phyloP scores from a whole-genome alignment of 1,140 invertebrate genomes.

The Coelopa frigida region DNA sequence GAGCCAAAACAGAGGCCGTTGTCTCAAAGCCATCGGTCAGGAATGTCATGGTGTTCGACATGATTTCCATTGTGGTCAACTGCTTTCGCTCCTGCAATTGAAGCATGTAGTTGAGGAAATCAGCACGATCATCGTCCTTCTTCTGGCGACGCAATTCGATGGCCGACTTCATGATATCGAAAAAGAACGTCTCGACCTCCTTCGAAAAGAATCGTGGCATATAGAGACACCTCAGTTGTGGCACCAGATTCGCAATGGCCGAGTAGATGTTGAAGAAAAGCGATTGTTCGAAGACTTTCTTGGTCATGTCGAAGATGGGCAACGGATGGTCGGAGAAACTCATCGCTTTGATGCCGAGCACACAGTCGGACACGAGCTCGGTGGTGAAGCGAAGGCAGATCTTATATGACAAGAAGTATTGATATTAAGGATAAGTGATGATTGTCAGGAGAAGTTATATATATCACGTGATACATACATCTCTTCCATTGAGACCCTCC shows the following conservation, averaged over 20 bases:
- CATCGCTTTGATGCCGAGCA: constrained; percentile 44
- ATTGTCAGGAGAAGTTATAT: background rate
- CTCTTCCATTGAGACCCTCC: constrained; percentile 17
- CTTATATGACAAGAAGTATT: no score
- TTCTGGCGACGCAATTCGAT: constrained; percentile 25
- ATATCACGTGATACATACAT: constrained; percentile 17
- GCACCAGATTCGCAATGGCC: constrained; percentile 19
- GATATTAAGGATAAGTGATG: constrained; percentile 29
- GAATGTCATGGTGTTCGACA: constrained; percentile 50
- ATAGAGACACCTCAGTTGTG: constrained; percentile 18
- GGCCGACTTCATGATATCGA: constrained; percentile 20
- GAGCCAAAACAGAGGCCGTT: constrained; percentile 26
- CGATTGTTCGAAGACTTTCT: constrained; percentile 24
- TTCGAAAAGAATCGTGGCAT: constrained; percentile 23
- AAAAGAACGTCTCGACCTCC: constrained; percentile 31
- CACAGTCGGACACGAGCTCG: constrained; percentile 47
- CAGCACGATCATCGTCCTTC: background rate
- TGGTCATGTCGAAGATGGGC: constrained; percentile 24
- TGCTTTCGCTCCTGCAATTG: constrained; percentile 35
- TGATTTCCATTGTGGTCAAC: constrained; percentile 51
- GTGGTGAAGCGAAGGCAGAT: constrained; percentile 46
- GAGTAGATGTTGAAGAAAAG: constrained; percentile 17
- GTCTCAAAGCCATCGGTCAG: constrained; percentile 57
- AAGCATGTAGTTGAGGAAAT: background rate
- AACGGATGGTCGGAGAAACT: constrained; percentile 25